These are phyloP conservation scores for Drosophila hydei DNA, from an alignment of 1,140 invertebrate genomes.

Conservation along the genomic window DNA sequence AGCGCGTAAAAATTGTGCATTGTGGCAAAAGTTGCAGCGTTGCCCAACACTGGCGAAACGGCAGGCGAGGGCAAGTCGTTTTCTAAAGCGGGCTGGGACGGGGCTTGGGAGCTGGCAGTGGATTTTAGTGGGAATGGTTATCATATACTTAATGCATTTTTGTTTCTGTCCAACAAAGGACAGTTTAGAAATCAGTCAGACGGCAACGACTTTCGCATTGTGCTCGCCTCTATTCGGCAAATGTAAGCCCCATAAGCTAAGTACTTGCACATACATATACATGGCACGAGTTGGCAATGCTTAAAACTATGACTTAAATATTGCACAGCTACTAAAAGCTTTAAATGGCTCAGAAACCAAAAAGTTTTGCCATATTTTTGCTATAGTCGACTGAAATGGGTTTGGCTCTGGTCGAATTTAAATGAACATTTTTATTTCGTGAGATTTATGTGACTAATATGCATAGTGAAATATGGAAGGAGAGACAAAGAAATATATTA, in stretches of 20 bases:
- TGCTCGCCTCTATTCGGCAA: background rate
- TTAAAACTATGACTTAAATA: constrained; percentile 27
- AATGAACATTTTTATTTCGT: no score
- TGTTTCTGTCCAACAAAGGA: constrained; percentile 64
- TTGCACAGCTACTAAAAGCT: background rate
- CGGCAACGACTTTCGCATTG: constrained; percentile 45
- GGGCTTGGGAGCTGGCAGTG: background rate
- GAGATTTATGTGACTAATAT: no score
- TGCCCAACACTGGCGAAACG: constrained; percentile 16
- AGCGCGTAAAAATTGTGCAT: constrained; percentile 81
- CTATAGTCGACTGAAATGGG: no score
- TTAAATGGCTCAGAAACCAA: background rate
- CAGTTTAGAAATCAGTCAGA: constrained; percentile 71
- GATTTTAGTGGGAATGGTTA: constrained; percentile 36
- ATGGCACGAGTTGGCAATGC: constrained; percentile 36
- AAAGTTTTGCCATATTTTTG: background rate
- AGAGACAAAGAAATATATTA: no score
- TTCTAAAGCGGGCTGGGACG: constrained; percentile 1
- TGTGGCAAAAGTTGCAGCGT: constrained; percentile 60
- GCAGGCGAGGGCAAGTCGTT: background rate
- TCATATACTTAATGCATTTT: constrained; percentile 64
- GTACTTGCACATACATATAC: constrained; percentile 8
- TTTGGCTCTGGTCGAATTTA: no score
- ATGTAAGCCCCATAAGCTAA: constrained; percentile 30
- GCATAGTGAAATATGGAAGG: no score